Evolutionary conservation across 1,140 invertebrate genomes (phyloP).

Genomic region (Drosophila fuyamai): DNA sequence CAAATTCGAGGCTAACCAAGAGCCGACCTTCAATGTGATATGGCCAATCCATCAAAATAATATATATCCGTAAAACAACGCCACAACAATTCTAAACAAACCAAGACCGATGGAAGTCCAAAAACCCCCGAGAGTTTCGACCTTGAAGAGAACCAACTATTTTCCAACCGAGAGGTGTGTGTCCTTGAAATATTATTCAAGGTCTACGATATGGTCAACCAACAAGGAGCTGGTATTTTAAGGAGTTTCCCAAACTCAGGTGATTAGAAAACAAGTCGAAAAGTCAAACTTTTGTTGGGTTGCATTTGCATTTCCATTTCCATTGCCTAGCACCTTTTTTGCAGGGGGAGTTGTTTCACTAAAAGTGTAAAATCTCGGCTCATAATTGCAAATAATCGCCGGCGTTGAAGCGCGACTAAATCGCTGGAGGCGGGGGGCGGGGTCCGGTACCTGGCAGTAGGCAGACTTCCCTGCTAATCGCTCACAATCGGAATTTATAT

Average conservation of each 20-base stretch:
- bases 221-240: constrained; percentile 37
- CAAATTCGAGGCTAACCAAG: constrained; percentile 55
- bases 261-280: constrained; percentile 63
- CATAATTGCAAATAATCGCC: constrained; percentile 80
- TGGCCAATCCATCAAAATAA: constrained; percentile 73
- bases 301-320: background rate
- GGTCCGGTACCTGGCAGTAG: constrained; percentile 25
- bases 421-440: constrained; percentile 41
- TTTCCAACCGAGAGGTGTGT: constrained; percentile 28
- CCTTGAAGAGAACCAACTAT: constrained; percentile 32
- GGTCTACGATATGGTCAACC: constrained; percentile 54
- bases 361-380: constrained; percentile 67
- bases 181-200: constrained; percentile 56
- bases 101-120: constrained; percentile 52
- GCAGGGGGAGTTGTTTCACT: constrained; percentile 22
- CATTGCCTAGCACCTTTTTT: constrained; percentile 11
- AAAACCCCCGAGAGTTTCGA: constrained; percentile 59
- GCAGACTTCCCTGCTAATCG: constrained; percentile 57
- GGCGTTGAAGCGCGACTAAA: constrained; percentile 69
- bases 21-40: constrained; percentile 49
- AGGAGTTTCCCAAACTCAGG: constrained; percentile 40
- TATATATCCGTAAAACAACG: constrained; percentile 61
- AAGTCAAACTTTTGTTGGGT: constrained; percentile 56
- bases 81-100: constrained; percentile 70
- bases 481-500: constrained; percentile 80